Conservation (phyloP, 2,888 invertebrate genomes). For the Drosophila leonis region DNA sequence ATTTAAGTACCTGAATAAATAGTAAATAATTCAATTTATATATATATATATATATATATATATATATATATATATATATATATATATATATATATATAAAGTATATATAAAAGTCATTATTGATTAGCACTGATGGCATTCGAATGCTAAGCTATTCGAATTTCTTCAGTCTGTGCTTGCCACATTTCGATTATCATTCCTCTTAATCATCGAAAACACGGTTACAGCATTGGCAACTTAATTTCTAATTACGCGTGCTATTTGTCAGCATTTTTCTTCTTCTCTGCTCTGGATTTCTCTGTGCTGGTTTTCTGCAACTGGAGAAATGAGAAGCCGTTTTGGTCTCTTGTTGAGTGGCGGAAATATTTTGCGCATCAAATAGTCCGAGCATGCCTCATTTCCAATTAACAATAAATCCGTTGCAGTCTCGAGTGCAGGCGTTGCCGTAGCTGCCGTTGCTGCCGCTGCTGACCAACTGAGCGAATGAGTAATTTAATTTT, state of each 20-base stretch:
- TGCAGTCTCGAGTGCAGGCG: constrained; percentile 64
- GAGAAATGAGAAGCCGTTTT: constrained; percentile 35
- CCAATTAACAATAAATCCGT: constrained; percentile 79
- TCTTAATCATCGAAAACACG: constrained; percentile 66
- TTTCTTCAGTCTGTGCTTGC: constrained; percentile 12
- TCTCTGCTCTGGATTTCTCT: constrained; percentile 3
- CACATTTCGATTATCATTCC: constrained; percentile 66
- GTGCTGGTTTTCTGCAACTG: constrained; percentile 12
- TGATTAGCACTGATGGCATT: constrained; percentile 27
- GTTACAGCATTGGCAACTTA: constrained; percentile 63
- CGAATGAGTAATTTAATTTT: constrained; percentile 81
- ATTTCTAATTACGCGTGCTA: constrained; percentile 79
- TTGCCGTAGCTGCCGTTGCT: constrained; percentile 6
- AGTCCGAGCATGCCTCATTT: constrained; percentile 78
- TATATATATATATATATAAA: not conserved
- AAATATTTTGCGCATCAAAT: constrained; percentile 77
- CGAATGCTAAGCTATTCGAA: not conserved
- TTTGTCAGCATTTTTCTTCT: constrained; percentile 69
- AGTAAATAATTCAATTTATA: not conserved
- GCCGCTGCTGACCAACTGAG: constrained; percentile 69
- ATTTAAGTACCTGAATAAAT: not conserved
- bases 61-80: no score
- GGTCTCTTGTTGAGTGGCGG: constrained; percentile 69
- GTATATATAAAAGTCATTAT: constrained; percentile 6
- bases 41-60: not conserved